A percentile compares a stretch with the other conserved stretches of the same genome.
Evolutionary conservation across 2,888 invertebrate genomes (phyloP).

Genomic region (Sphecodes monilicornis): DNA sequence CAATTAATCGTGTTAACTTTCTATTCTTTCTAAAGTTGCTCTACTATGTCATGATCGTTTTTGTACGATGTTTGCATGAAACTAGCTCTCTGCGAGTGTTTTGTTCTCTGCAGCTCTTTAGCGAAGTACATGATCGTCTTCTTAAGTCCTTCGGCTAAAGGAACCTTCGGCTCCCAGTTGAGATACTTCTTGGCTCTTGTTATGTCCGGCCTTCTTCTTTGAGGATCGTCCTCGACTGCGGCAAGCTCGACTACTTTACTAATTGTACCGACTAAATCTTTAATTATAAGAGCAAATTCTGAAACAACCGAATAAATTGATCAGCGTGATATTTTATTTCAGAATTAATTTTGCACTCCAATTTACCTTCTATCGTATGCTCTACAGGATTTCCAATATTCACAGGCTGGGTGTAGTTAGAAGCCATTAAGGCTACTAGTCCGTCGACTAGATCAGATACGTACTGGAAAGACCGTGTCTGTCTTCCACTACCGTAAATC

Average conservation of each 20-base stretch:
- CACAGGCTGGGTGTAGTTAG: slow-evolving; percentile 96
- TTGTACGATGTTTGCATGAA: slow-evolving; percentile 77
- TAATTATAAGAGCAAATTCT: slow-evolving; percentile 95
- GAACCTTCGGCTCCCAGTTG: slow-evolving; percentile 96
- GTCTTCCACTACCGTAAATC: slow-evolving; percentile 94
- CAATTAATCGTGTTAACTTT: slow-evolving; percentile 43
- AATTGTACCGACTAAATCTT: slow-evolving; percentile 93
- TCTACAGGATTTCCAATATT: slow-evolving; percentile 99
- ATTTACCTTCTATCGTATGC: slow-evolving; percentile 94
- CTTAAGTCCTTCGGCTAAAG: slow-evolving; percentile 93
- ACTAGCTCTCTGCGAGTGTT: slow-evolving; percentile 86
- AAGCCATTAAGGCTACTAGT: slow-evolving; percentile 95
- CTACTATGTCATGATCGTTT: slow-evolving; percentile 82
- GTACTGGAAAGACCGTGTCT: slow-evolving; percentile 99
- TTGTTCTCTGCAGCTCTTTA: slow-evolving; percentile 91
- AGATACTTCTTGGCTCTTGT: slow-evolving; percentile 93
- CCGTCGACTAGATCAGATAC: slow-evolving; percentile 99
- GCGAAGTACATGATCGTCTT: slow-evolving; percentile 97
- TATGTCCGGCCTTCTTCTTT: slow-evolving; percentile 97
- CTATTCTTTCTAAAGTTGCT: slow-evolving; percentile 73
- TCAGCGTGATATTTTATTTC: background rate
- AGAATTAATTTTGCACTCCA: background rate
- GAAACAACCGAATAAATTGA: slow-evolving; percentile 73
- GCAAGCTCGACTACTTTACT: slow-evolving; percentile 93
- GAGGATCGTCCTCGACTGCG: slow-evolving; percentile 98